Conservation (phyloP, 1,140 invertebrate genomes). For the Sarcophaga peregrina region DNA sequence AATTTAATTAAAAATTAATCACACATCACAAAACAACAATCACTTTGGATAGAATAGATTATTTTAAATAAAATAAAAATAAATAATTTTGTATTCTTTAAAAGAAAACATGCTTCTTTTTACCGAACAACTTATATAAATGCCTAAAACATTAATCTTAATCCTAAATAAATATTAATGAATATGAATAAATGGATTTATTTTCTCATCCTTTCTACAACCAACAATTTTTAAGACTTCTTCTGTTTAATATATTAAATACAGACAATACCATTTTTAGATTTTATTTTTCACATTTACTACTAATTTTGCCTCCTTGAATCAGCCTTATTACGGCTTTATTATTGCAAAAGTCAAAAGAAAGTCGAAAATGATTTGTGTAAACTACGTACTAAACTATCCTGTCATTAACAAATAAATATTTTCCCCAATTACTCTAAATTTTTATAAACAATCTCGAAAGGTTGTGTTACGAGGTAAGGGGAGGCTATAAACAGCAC, state of each 20-base stretch:
- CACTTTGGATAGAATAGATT: constrained; percentile 2
- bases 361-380: too few relatives aligned
- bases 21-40: constrained; percentile 27
- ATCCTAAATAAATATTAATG: neutral
- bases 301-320: too few relatives aligned
- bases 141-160: constrained; percentile 16
- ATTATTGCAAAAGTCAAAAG: too few relatives aligned
- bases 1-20: neutral
- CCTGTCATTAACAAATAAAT: too few relatives aligned
- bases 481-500: too few relatives aligned
- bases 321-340: too few relatives aligned
- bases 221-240: neutral
- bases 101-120: constrained; percentile 8
- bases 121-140: constrained; percentile 14
- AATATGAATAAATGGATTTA: neutral
- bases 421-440: too few relatives aligned
- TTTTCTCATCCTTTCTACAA: too few relatives aligned
- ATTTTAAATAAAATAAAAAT: neutral
- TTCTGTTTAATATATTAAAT: neutral
- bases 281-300: neutral
- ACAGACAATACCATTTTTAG: neutral
- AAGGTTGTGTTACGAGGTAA: too few relatives aligned
- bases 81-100: neutral
- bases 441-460: too few relatives aligned
- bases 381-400: too few relatives aligned